Evolutionary conservation across 2,888 invertebrate species (phyloP).

Genomic region (Drosophila anomalata): DNA sequence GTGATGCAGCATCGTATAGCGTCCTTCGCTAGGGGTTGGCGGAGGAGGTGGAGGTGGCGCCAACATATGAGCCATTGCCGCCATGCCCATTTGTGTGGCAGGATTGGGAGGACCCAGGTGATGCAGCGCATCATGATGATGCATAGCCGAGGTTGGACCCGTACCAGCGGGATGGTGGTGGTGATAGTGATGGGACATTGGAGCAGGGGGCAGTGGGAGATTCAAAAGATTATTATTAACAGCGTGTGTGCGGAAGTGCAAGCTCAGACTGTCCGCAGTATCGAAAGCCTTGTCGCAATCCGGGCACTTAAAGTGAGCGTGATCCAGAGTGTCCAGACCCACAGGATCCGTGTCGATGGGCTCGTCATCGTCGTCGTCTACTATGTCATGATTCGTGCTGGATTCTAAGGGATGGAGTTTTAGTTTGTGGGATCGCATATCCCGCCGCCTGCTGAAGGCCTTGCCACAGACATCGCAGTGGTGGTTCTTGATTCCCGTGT

Average conservation of each 20-base stretch:
- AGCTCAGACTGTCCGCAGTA: constrained; percentile 80
- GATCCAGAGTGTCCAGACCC: constrained; percentile 59
- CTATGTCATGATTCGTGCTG: constrained; percentile 71
- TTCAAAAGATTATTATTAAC: constrained; percentile 71
- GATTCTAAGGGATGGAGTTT: constrained; percentile 80
- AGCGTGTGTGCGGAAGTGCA: constrained; percentile 83
- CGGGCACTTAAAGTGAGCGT: constrained; percentile 82
- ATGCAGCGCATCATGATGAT: constrained; percentile 65
- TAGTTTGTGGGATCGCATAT: constrained; percentile 85
- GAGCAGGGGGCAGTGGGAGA: constrained; percentile 66
- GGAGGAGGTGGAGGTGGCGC: constrained; percentile 80
- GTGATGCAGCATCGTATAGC: constrained; percentile 81
- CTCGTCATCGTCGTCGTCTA: constrained; percentile 72
- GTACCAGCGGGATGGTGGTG: constrained; percentile 66
- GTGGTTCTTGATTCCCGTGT: constrained; percentile 86
- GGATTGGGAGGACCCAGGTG: constrained; percentile 69
- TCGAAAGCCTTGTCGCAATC: constrained; percentile 83
- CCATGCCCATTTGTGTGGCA: constrained; percentile 78
- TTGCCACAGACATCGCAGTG: constrained; percentile 86
- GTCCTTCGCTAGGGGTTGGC: constrained; percentile 78
- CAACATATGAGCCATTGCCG: constrained; percentile 78
- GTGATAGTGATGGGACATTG: constrained; percentile 63
- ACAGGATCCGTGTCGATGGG: constrained; percentile 67
- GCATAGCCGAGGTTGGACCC: constrained; percentile 55
- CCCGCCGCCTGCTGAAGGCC: constrained; percentile 85